These are phyloP conservation scores for Notarius lentiginosus DNA, from an alignment of 2,113 vertebrate species.

Conservation along the genomic window DNA sequence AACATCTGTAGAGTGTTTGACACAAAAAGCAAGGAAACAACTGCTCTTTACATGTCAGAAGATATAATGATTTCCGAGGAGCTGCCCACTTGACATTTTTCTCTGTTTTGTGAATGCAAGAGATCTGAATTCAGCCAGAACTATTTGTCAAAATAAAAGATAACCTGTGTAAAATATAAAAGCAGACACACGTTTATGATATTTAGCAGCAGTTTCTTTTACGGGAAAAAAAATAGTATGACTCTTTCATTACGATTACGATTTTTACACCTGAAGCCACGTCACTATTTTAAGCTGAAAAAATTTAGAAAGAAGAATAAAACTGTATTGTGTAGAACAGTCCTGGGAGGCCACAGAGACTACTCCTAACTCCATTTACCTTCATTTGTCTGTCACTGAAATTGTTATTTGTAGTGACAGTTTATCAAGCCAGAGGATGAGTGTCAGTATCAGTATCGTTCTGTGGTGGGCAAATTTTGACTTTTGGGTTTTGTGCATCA, in stretches of 20 bases:
- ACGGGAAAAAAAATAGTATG: neutral
- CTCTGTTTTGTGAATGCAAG: neutral
- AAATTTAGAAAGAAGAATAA: neutral
- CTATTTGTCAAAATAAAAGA: neutral
- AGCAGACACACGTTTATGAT: neutral
- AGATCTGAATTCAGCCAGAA: neutral
- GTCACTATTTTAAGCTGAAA: neutral
- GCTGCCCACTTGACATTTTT: neutral
- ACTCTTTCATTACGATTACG: neutral
- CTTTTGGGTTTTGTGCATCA: neutral
- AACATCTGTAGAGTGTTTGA: neutral
- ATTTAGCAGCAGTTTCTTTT: neutral
- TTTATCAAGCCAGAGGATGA: neutral
- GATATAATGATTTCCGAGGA: neutral
- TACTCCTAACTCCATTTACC: neutral
- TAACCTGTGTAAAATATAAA: neutral
- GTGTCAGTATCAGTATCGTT: neutral
- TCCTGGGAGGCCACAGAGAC: neutral
- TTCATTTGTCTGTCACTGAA: neutral
- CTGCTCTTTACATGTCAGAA: neutral
- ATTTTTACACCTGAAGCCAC: too few relatives aligned
- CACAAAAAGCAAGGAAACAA: neutral
- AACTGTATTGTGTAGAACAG: neutral
- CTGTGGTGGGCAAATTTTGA: neutral
- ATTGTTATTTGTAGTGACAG: neutral